Base-by-base conservation (phyloP, 2,113 vertebrate genomes). In the Laterallus jamaicensis region DNA sequence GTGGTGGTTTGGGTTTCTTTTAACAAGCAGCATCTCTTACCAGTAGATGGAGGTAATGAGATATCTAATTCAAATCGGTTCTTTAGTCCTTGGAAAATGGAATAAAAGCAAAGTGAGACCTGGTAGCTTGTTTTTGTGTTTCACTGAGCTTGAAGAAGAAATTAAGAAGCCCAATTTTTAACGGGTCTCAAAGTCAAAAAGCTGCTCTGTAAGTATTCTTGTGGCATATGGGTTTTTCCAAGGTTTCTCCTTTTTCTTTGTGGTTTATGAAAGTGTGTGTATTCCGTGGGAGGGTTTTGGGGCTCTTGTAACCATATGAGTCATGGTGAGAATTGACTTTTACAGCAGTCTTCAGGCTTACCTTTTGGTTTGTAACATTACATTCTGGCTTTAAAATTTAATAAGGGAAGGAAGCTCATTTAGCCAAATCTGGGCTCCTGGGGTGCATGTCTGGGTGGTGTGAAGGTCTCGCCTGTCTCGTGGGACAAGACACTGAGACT, bases 41-140 rank as follows among this genome's bases (percentile, higher is more conserved):
- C 98, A 86, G 97, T 90, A 98, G 98, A 32, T 97, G 98, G 98
- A 90, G 96, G 79, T 58, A 96, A 96, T 90, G 98, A 97, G 97
- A 86, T 88, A 18, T 0, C 2, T 6, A 69, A 83, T 40, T 35
- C 44, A 68, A 67, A 63, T 26, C 25, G 35, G 5, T 59, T 52
- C 60, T 70, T 26, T 9, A 2, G 19, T 29, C 21, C 20, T 54
- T 49, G 29, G 22, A 10, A 55, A 29, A 18, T 28, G 11, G 39
- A n/a, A 12, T 75, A 10, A 60, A 52, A 84, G 44, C 32, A 11
- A 44, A 32, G 17, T 31, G 28, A 55, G 22, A 83, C 29, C 12
- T 56, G 18, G 9, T 22, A 28, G 18, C 42, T 75, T 12, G 7
- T 18, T 52, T 84, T 40, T 86, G 58, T 21, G 2, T 86, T 83